Base-by-base conservation (phyloP, 1,140 invertebrate genomes). In the Aphidius ervi region DNA sequence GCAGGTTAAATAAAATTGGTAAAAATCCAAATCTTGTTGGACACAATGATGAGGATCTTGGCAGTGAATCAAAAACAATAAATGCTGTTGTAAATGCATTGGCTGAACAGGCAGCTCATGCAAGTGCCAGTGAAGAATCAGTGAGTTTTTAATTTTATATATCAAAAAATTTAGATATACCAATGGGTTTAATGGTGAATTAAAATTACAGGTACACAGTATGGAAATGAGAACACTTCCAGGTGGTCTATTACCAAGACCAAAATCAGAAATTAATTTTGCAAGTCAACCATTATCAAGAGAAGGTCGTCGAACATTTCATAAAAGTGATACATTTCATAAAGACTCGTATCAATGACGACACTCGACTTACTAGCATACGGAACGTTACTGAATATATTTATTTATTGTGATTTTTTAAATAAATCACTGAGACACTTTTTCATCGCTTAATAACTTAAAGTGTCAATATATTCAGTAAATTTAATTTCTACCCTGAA, bases 1-100 rank as follows among this genome's bases (percentile, higher is more conserved):
- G 47, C 76, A 88, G 92, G 81, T 84, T 99, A 66, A 97, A 97
- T 81, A 98, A 98, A 84, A 97, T 99, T 75, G 96, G 96, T 55
- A 98, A 98, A 83, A 97, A 98, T 84, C 95, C 95, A 50, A 97
- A 94, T 74, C 87, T 98, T 68, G 93, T 98, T 64, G 90, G 92
- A 63, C 93, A 95, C 72, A 85, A 93, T 56, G 93, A 95, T 74
- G 91, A 93, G 77, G 89, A 92, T 77, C 84, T 90, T 68, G 90
- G 88, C 70, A 89, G 88, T 81, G 92, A 94, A 78, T 91, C 90
- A 72, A 93, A 93, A 81, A 92, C 90, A 49, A 93, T 95, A 71
- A 93, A 92, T 71, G 92, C 92, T 40, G 92, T 95, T 63, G 92
- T 95, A 59, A 94, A 92, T 77, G 92, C 92, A 31, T 82, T 95